A percentile compares a stretch with the other conserved stretches of the same genome.
Evolutionary conservation across 2,797 vertebrate genomes (phyloP).

Genomic region (Chelidonichthys spinosus): DNA sequence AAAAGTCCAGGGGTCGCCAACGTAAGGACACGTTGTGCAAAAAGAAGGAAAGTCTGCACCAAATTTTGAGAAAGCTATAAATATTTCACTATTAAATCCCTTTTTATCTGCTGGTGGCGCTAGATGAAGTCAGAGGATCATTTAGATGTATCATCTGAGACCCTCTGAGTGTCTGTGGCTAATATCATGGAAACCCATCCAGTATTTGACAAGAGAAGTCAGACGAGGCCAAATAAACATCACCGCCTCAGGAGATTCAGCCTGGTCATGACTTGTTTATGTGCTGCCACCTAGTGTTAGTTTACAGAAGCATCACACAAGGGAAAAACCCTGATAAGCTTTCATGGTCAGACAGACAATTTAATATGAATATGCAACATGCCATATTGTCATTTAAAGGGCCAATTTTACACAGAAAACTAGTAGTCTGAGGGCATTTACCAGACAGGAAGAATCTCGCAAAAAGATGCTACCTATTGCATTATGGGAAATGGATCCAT

Average conservation of each 20-base stretch:
- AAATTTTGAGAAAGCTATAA: background rate
- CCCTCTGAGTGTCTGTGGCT: background rate
- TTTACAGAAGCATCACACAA: background rate
- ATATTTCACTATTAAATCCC: background rate
- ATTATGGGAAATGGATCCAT: constrained; percentile 7
- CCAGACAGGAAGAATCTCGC: background rate
- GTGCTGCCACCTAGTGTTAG: constrained; percentile 68
- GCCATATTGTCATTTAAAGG: background rate
- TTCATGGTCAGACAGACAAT: background rate
- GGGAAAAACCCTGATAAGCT: background rate
- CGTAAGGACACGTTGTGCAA: background rate
- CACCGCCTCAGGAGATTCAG: background rate
- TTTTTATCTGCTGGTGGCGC: background rate
- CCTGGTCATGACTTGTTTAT: constrained; percentile 9
- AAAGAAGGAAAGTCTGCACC: background rate
- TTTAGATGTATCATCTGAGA: background rate
- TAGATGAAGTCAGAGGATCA: background rate
- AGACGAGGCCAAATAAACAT: background rate
- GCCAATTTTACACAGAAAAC: background rate
- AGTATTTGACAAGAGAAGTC: constrained; percentile 7
- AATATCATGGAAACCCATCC: constrained; percentile 4
- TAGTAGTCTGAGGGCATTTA: background rate
- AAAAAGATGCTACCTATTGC: background rate
- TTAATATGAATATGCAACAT: background rate
- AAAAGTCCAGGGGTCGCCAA: background rate